phyloP scores from a whole-genome alignment of 2,888 invertebrate species.

The Gisinianus flammeolus region DNA sequence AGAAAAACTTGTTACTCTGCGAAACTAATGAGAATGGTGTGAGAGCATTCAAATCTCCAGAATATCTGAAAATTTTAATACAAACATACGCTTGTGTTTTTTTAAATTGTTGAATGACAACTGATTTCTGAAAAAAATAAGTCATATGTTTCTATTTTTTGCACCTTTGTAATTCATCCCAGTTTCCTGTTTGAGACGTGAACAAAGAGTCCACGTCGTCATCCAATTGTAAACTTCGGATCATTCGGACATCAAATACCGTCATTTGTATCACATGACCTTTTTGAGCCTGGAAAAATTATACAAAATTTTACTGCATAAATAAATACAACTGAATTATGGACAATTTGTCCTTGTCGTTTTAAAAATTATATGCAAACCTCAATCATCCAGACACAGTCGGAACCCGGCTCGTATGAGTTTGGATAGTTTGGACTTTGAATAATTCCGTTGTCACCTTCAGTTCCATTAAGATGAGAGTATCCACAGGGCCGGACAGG shows the following conservation, averaged over 20 bases:
- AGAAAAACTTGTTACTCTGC: neutral
- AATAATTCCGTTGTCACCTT: constrained; percentile 7
- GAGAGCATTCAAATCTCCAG: constrained; percentile 25
- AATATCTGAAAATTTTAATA: constrained; percentile 5
- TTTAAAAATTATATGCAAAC: neutral
- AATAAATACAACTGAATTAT: no score
- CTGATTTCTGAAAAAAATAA: no score
- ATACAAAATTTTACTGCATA: neutral
- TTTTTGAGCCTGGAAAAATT: neutral
- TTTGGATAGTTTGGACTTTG: constrained; percentile 21
- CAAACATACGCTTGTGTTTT: no score
- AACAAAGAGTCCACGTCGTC: constrained; percentile 24
- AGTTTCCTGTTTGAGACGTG: constrained; percentile 22
- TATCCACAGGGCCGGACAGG: neutral
- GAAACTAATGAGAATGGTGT: constrained; percentile 23
- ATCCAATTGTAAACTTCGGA: neutral
- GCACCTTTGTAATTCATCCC: constrained; percentile 30
- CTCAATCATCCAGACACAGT: constrained; percentile 17
- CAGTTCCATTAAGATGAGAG: neutral
- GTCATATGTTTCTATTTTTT: no score
- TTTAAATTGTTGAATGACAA: no score
- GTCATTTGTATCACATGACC: constrained; percentile 15
- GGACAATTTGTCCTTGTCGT: no score
- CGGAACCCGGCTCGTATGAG: constrained; percentile 3
- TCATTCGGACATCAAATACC: constrained; percentile 18